phyloP scores from a whole-genome alignment of 64 coral and sea anemone species.

The Porites australiensis region DNA sequence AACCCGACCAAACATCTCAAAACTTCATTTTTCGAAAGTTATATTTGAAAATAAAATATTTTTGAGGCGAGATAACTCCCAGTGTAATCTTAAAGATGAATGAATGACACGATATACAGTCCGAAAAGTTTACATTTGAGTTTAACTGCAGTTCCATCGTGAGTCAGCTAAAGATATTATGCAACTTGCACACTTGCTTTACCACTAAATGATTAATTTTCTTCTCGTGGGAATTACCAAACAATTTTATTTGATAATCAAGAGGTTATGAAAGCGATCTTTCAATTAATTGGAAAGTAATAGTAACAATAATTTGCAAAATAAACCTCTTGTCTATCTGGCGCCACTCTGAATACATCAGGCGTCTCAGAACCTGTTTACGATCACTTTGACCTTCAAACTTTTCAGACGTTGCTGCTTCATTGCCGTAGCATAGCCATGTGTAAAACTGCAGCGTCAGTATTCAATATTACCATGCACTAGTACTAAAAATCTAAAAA shows the following conservation, averaged over 20 bases:
- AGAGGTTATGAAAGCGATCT: not conserved
- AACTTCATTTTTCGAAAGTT: too few relatives aligned
- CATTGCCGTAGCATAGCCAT: not conserved
- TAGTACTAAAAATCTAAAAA: not conserved
- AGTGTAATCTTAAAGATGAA: too few relatives aligned
- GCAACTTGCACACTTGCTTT: not conserved
- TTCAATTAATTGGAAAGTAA: not conserved
- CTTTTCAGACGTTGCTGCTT: not conserved
- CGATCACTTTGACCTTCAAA: not conserved
- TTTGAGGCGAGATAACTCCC: too few relatives aligned
- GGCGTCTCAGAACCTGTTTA: slow-evolving; percentile 9
- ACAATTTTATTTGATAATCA: not conserved
- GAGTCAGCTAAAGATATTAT: too few relatives aligned
- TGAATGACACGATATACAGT: too few relatives aligned
- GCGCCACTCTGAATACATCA: not conserved
- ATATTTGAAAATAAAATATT: too few relatives aligned
- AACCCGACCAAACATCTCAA: not conserved
- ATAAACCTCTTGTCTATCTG: not conserved
- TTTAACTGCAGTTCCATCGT: too few relatives aligned
- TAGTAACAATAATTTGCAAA: not conserved
- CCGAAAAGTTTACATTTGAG: too few relatives aligned
- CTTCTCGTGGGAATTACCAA: not conserved
- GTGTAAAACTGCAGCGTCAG: not conserved
- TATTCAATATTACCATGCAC: not conserved
- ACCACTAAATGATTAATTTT: not conserved